Percentiles rank a stretch among this genome's conserved stretches.
phyloP scores from a whole-genome alignment of 2,888 invertebrate species.

The Tachystola acroxantha region DNA sequence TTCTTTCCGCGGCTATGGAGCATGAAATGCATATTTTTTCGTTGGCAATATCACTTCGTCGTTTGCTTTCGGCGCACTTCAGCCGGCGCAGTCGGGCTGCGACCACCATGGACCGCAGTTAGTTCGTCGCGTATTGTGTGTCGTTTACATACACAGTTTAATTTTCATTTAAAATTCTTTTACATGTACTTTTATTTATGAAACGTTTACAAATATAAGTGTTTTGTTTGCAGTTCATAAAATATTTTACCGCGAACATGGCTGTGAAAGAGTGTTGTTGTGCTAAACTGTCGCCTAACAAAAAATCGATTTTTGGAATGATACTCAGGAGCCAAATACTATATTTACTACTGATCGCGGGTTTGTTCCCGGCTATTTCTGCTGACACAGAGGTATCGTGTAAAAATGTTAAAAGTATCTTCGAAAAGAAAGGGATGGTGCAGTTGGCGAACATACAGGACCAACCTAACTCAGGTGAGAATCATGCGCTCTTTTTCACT shows the following conservation, averaged over 20 bases:
- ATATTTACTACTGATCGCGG: conserved; percentile 61
- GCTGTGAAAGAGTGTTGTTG: conserved; percentile 72
- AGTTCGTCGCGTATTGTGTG: conserved; percentile 40
- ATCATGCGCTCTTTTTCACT: conserved; percentile 31
- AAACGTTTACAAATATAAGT: conserved; percentile 33
- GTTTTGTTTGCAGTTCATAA: conserved; percentile 27
- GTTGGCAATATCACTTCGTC: conserved; percentile 10
- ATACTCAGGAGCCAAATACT: conserved; percentile 67
- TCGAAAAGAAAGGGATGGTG: conserved; percentile 72
- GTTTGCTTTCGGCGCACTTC: conserved; percentile 46
- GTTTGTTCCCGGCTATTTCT: conserved; percentile 51
- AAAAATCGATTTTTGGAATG: conserved; percentile 75
- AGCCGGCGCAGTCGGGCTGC: conserved; percentile 50
- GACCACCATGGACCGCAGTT: conserved; percentile 70
- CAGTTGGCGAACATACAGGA: conserved; percentile 65
- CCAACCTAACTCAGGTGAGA: conserved; percentile 74
- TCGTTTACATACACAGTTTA: conserved; percentile 35
- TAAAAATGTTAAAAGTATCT: conserved; percentile 69
- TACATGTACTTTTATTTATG: conserved; percentile 45
- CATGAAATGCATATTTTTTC: neutral
- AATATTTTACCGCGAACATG: conserved; percentile 47
- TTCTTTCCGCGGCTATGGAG: neutral
- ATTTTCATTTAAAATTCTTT: conserved; percentile 26
- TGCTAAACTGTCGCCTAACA: conserved; percentile 69
- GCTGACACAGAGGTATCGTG: conserved; percentile 65